Base-by-base conservation (phyloP, 2,797 vertebrate genomes). In the Dryobates pubescens region DNA sequence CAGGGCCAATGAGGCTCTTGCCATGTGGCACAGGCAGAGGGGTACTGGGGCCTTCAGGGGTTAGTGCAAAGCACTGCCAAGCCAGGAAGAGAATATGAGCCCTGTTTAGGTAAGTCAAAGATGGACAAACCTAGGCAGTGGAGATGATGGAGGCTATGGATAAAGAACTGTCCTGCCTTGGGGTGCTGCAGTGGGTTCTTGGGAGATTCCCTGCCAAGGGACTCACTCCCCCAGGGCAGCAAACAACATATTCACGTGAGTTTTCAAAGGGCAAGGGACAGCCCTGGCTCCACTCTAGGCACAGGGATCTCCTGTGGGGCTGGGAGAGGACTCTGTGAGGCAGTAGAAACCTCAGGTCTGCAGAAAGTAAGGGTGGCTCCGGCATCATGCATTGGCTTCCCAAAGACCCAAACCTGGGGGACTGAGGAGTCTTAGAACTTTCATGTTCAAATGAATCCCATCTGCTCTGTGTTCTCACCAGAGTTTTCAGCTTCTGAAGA, bases 311-410 rank as follows among this genome's bases (percentile, higher is more conserved):
- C 29, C 47, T 1, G 2, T 45, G 72, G 43, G 27, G 47, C 47
- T 83, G 53, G 10, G 4, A 8, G 10, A 4, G 4, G 1, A 54
- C 10, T 83, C 36, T 53, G 13, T 9, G 26, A 29, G 53, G 29
- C 4, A 2, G 27, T 9, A 32, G 32, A 62, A 67, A 58, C 30
- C 56, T 41, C 4, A 2, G 32, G 7, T 64, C 54, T 56, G n/a
- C 0, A 1, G 62, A 36, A 64, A 75, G 8, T 0, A 0, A 58
- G 56, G 30, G 23, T 82, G 23, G 3, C 14, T 79, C 41, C 32
- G 56, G 53, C 22, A 27, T 7, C n/a, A 6, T 4, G 9, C 8
- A 9, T 0, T 49, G 38, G n/a, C n/a, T 77, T 81, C 34, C 58
- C 58, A 26, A 57, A 12, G 38, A 77, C 20, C 17, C 24, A 58